Evolutionary conservation across 2,797 vertebrate genomes (phyloP), one percentile per base, ranked within the genome.

Genomic region (Neostethus bicornis): DNA sequence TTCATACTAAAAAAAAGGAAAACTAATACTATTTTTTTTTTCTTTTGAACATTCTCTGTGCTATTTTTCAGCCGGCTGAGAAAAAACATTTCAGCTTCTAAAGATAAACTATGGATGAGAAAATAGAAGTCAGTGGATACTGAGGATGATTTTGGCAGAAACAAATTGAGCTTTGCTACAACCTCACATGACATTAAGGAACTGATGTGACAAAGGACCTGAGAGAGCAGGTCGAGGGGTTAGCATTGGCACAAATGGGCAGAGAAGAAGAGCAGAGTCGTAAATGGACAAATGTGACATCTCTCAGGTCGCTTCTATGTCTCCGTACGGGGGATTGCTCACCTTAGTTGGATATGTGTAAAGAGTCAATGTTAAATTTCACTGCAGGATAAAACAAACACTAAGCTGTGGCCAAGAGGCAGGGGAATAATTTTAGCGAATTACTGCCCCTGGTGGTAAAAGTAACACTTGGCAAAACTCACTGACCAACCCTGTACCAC

Each of bases 131-230:
- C 28, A 48, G 50, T 39, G 49, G 48, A 75, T 61, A 66, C 73
- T 76, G 57, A 63, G 25, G 39, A 61, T 38, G 46, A 49, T 37
- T 78, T 78, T 68, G 71, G 74, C 75, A 64, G 73, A 73, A 52
- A 60, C 72, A 56, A 69, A 46, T 48, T 75, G 39, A 67, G 57
- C 73, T 64, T 62, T 81, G 79, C 82, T 75, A 77, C 71, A 53
- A 78, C 73, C 74, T 81, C 68, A 20, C 14, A 2, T 50, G 58
- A 70, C 25, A 64, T 52, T 44, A 50, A n/a, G 2, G 38, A 64
- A 38, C 60, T 48, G 70, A 38, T 63, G 83, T 87, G 84, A 82
- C 70, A 75, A 67, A 72, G 46, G 85, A 89, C 86, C 84, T 87
- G 84, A 84, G 73, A 74, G 70, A 72, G 64, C 63, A 66, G 67